Evolutionary conservation across 1,140 invertebrate species (phyloP), one percentile per base, ranked within the genome.

Genomic region (Ceratina calcarata): DNA sequence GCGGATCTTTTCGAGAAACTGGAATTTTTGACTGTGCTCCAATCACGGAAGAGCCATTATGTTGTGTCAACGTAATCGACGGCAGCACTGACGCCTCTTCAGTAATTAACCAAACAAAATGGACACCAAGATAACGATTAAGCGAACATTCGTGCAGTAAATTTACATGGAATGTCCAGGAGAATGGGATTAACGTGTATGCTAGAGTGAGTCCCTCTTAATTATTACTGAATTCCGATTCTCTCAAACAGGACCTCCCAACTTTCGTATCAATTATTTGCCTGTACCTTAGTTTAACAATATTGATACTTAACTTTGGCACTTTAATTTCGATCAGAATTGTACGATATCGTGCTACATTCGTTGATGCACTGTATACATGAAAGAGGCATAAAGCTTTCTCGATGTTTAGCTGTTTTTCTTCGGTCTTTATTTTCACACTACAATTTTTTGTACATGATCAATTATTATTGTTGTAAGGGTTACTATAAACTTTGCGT

Each of bases 91-190:
- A 91, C 88, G 91, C 87, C 88, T 91, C 87, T 89, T 89, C 87
- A 89, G 87, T 91, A 92, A 92, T 92, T 92, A 92, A 92, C 91
- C 91, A 91, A 92, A 92, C 91, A 92, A 92, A 92, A 92, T 92
- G 91, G 91, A 92, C 91, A 92, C 91, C 91, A 77, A 91, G 91
- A 92, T 92, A 92, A 91, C 91, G 91, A 92, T 92, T 91, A 88
- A 91, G 80, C 86, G 86, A 89, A 90, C 86, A 77, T 82, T 86
- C 84, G 84, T 89, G 80, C 83, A 82, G 85, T 90, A 86, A 83
- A 87, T 87, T 88, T 86, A 87, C 87, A 90, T 91, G 82, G 86
- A 88, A 89, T 85, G 66, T 72, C 78, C 76, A 84, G 75, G 62
- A 77, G 85, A 78, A 88, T 89, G 87, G 86, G 74, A 89, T 80